Percentiles rank a stretch among this genome's conserved stretches.
These are phyloP conservation scores for Marmota flaviventris DNA, from an alignment of 2,113 vertebrate species.

Conservation along the genomic window DNA sequence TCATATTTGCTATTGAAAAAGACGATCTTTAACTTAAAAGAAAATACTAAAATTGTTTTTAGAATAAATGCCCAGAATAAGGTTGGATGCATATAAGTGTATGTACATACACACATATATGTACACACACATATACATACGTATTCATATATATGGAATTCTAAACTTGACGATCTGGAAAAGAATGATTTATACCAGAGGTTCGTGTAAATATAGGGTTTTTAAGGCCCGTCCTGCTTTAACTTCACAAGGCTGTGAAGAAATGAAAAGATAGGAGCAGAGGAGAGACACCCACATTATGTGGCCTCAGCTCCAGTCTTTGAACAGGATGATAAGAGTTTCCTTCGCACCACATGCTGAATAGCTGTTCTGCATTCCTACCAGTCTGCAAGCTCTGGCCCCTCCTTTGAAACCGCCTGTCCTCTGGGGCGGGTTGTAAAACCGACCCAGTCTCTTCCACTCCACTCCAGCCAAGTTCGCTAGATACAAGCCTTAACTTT, in stretches of 20 bases:
- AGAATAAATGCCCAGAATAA: neutral
- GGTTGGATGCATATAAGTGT: neutral
- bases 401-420: slow-evolving; percentile 30
- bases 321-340: neutral
- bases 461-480: slow-evolving; percentile 28
- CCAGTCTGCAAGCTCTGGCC: slow-evolving; percentile 42
- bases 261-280: neutral
- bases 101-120: no score
- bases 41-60: neutral
- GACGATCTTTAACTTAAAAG: neutral
- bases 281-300: slow-evolving; percentile 4
- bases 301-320: neutral
- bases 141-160: neutral
- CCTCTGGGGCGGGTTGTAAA: slow-evolving; percentile 10
- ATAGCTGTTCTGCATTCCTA: slow-evolving; percentile 61
- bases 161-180: slow-evolving; percentile 40
- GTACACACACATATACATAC: no score
- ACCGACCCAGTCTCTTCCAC: slow-evolving; percentile 13
- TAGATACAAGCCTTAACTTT: slow-evolving; percentile 34
- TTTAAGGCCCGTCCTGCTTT: neutral
- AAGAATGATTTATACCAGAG: slow-evolving; percentile 64
- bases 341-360: neutral
- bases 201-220: neutral
- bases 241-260: slow-evolving; percentile 9
- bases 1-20: slow-evolving; percentile 29